Percentiles rank a stretch among this genome's conserved stretches.
Conservation (phyloP, 2,888 invertebrate species). For the Xanthorhoe designata region DNA sequence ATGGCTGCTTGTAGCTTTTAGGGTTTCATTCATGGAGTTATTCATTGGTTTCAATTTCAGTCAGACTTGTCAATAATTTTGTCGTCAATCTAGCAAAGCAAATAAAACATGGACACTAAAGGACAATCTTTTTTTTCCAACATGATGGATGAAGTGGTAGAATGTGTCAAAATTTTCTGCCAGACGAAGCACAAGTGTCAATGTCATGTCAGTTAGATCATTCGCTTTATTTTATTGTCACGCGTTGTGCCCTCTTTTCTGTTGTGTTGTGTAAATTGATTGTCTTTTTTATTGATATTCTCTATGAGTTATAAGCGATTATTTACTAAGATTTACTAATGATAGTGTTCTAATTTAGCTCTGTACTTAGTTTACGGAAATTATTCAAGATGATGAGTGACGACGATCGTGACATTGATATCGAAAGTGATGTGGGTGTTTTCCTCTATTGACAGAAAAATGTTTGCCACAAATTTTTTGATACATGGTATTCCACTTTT, state of each 20-base stretch:
- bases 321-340: conserved; percentile 49
- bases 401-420: conserved; percentile 97
- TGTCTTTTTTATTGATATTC: conserved; percentile 7
- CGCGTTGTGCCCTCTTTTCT: conserved; percentile 7
- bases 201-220: neutral
- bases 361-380: conserved; percentile 41
- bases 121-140: too few species aligned
- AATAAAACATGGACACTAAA: too few species aligned
- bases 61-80: too few species aligned
- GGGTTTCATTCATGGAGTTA: too few species aligned
- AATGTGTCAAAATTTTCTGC: neutral
- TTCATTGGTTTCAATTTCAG: too few species aligned
- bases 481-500: conserved; percentile 49
- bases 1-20: too few species aligned
- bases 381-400: conserved; percentile 91
- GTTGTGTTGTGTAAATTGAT: conserved; percentile 28
- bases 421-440: conserved; percentile 96
- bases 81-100: too few species aligned
- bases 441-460: conserved; percentile 52
- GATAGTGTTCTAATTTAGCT: conserved; percentile 56
- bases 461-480: conserved; percentile 51
- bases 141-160: too few species aligned
- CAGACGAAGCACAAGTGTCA: neutral
- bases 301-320: neutral
- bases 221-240: neutral